Evolutionary conservation across 2,797 vertebrate genomes (phyloP), one percentile per base, ranked within the genome.

Genomic region (Periparus ater): DNA sequence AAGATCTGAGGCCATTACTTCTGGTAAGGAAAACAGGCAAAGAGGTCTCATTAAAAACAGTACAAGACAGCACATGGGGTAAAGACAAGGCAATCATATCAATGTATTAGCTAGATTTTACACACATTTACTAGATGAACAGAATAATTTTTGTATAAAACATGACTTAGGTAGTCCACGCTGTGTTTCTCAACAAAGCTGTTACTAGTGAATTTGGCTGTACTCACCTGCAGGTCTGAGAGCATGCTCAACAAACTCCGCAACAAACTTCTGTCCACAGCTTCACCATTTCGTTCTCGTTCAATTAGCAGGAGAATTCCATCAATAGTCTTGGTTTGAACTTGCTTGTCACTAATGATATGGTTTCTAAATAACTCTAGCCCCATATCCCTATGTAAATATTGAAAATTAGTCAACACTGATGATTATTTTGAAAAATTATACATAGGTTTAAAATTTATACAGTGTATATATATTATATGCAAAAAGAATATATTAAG

Each of bases 231-330:
- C 44, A 98, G 97, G 91, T 98, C 98, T 2, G 98, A 98, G 9
- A 98, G 97, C 98, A 98, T 98, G 85, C 98, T 97, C 70, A 98
- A 88, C 91, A 98, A 96, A 93, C 98, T 98, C 48, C 98, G 92
- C 74, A 98, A 88, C 83, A 98, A 94, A 71, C 98, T 98, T 45
- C 98, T 95, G 94, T 98, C 98, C 83, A 98, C 98, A 5, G 98
- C 97, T 95, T 98, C 98, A 2, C 98, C 98, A 9, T 81, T 98
- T 14, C 98, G 95, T 26, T 98, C 98, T 29, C 94, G 95, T 50
- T 96, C 96, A 0, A 98, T 98, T n/a, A 98, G 93, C 36, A 98
- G 95, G 14, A 98, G 97, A 78, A 98, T 97, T 47, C 98, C 98
- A 68, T 98, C 98, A 62, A 98, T 98, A 27, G 98, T 98, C 85